phyloP scores from a whole-genome alignment of 1,140 invertebrate species.

The Acromyrmex heyeri region DNA sequence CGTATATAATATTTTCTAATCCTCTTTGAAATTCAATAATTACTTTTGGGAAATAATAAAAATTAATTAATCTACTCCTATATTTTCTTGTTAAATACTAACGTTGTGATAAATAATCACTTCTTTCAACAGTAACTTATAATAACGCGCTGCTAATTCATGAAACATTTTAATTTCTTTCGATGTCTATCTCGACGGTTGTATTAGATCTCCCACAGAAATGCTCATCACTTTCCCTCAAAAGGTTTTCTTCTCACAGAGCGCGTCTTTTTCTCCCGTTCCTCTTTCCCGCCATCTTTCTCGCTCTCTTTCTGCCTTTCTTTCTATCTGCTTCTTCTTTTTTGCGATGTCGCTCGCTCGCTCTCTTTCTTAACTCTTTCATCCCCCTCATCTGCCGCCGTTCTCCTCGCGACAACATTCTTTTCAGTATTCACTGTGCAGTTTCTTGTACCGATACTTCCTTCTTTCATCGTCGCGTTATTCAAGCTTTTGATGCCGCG shows the following conservation, averaged over 20 bases:
- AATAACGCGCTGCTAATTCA: conserved; percentile 36
- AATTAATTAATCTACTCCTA: conserved; percentile 12
- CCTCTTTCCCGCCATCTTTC: conserved; percentile 21
- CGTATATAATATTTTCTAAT: background rate
- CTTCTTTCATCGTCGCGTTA: conserved; percentile 81
- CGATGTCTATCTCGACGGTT: conserved; percentile 47
- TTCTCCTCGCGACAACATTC: conserved; percentile 76
- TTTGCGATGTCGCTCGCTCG: conserved; percentile 49
- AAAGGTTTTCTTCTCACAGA: conserved; percentile 55
- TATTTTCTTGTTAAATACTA: background rate
- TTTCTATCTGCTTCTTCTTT: conserved; percentile 68
- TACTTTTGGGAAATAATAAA: background rate
- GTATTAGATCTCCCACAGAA: conserved; percentile 69
- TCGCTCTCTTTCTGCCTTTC: conserved; percentile 55
- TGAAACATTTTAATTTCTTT: conserved; percentile 57
- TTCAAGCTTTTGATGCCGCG: conserved; percentile 82
- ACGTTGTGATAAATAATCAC: background rate
- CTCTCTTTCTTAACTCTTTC: conserved; percentile 71
- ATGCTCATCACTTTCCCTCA: conserved; percentile 61
- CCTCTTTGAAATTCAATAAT: background rate
- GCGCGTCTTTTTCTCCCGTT: conserved; percentile 31
- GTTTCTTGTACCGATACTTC: conserved; percentile 82
- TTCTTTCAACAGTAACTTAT: conserved; percentile 1
- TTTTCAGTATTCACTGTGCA: conserved; percentile 81
- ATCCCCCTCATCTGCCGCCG: conserved; percentile 34